Evolutionary conservation across 1,140 invertebrate genomes (phyloP).

Genomic region (Tetramorium alpestre): DNA sequence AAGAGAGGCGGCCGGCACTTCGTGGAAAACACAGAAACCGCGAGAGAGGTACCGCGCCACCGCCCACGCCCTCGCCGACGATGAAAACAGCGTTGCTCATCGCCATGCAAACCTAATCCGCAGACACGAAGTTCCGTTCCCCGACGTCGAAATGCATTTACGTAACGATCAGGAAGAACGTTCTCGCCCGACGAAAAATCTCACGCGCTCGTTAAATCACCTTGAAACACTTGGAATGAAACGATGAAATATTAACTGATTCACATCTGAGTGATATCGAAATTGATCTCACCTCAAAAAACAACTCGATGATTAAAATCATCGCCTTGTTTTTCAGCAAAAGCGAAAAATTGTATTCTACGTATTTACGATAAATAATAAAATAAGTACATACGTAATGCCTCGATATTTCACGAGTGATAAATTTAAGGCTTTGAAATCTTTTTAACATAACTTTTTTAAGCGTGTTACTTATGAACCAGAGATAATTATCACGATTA

Average conservation of each 20-base stretch:
- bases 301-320: background rate
- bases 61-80: slow-evolving; percentile 26
- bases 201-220: background rate
- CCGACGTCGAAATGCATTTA: slow-evolving; percentile 30
- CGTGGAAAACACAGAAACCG: slow-evolving; percentile 68
- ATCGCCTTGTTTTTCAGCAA: background rate
- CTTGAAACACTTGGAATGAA: background rate
- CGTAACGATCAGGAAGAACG: slow-evolving; percentile 33
- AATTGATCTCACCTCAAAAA: background rate
- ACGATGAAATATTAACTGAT: slow-evolving; percentile 3
- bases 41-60: slow-evolving; percentile 26
- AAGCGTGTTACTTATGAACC: no score
- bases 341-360: background rate
- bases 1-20: slow-evolving; percentile 40
- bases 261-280: background rate
- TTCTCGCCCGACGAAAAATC: background rate
- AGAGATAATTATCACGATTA: background rate
- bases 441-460: background rate
- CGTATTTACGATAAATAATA: background rate
- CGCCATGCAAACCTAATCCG: slow-evolving; percentile 23
- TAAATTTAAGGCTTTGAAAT: background rate
- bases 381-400: no score
- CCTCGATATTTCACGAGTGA: background rate
- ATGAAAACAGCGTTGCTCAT: slow-evolving; percentile 51
- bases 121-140: slow-evolving; percentile 19